phyloP scores from a whole-genome alignment of 2,888 invertebrate species.

The Chirona hameri region DNA sequence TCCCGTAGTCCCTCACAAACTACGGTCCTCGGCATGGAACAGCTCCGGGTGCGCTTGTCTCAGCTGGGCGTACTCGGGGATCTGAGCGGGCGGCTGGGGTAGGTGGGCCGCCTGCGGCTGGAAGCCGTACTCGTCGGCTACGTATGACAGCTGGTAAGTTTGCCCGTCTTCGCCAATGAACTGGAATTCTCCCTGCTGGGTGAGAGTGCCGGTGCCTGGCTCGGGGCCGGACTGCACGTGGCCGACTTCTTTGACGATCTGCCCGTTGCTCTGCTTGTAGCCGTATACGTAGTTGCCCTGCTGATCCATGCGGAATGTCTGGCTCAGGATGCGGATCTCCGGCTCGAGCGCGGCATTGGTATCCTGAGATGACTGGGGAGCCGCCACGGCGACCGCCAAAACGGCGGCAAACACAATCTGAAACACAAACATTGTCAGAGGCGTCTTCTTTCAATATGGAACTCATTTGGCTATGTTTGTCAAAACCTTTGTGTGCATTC shows the following conservation, averaged over 20 bases:
- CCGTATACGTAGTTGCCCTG: background rate
- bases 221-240: background rate
- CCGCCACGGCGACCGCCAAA: background rate
- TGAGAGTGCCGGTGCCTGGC: background rate
- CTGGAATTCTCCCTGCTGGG: slow-evolving; percentile 5
- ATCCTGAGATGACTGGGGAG: background rate
- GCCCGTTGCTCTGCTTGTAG: background rate
- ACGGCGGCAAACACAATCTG: slow-evolving; percentile 7
- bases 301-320: background rate
- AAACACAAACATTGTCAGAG: background rate
- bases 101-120: slow-evolving; percentile 5
- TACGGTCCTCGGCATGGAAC: background rate
- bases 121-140: slow-evolving; percentile 23
- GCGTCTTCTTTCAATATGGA: no score
- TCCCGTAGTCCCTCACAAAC: background rate
- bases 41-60: background rate
- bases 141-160: background rate
- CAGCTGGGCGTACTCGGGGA: slow-evolving; percentile 6
- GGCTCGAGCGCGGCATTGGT: background rate
- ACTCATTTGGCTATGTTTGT: no score
- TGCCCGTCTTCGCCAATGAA: slow-evolving; percentile 5
- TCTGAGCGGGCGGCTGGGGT: background rate
- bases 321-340: background rate
- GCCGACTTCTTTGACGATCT: background rate
- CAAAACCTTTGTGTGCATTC: no score